Evolutionary conservation across 2,113 vertebrate species (phyloP).

Genomic region (Haplochromis vanheusdeni): DNA sequence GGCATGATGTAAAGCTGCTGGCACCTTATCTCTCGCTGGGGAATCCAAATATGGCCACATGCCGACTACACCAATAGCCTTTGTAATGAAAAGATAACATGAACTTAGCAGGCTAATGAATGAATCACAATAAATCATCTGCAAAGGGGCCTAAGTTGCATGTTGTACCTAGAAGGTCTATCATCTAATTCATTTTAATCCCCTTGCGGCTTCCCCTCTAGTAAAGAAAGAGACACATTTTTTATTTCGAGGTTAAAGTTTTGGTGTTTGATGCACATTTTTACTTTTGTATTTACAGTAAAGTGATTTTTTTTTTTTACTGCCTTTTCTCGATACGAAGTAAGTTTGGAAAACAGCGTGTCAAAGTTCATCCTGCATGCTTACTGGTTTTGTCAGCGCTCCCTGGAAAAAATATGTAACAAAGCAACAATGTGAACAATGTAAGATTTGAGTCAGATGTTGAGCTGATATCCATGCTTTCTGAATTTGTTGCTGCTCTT

Average conservation of each 20-base stretch:
- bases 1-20: slow-evolving; percentile 40
- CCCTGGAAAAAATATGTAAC: not conserved
- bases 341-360: not conserved
- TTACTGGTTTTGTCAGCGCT: slow-evolving; percentile 25
- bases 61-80: slow-evolving; percentile 6
- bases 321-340: not conserved
- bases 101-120: slow-evolving; percentile 11
- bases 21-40: slow-evolving; percentile 15
- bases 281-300: not conserved
- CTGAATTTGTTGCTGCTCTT: slow-evolving; percentile 17
- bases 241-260: not conserved
- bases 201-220: not conserved
- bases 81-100: slow-evolving; percentile 30
- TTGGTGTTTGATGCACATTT: not conserved
- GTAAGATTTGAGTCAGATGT: slow-evolving; percentile 22
- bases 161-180: not conserved
- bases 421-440: slow-evolving; percentile 7
- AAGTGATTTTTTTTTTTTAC: not conserved
- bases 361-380: not conserved
- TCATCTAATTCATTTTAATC: not conserved
- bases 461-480: slow-evolving; percentile 1
- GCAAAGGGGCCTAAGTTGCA: not conserved
- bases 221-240: not conserved
- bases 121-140: slow-evolving; percentile 16
- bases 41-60: slow-evolving; percentile 18